Base-by-base conservation (phyloP, 92 coral and sea anemone species). In the Epizoanthus fatuus region DNA sequence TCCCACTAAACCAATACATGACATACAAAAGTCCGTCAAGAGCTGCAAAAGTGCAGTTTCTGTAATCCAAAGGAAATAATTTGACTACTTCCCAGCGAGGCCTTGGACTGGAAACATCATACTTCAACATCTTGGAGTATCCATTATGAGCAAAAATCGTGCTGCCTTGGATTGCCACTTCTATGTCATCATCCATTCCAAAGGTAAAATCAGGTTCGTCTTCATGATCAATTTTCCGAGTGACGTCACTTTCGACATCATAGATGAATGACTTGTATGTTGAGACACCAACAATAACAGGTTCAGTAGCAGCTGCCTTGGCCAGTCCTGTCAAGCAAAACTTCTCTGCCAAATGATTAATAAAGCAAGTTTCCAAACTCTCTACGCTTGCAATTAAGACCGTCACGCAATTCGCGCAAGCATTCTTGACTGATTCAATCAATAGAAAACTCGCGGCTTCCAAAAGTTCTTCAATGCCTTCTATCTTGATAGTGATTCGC, bases 371-470 rank as follows among this genome's bases (percentile, higher is more conserved):
- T n/a, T n/a, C n/a, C n/a, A n/a, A n/a, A n/a, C n/a, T n/a, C n/a
- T n/a, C n/a, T n/a, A n/a, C n/a, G 96, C 86, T 52, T 39, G 84
- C 87, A 57, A 63, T 45, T n/a, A 93, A 89, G 20, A 87, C 53
- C 19, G 90, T 86, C 69, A 86, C 55, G 29, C 93, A 90, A 13
- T 86, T 86, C 69, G 86, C 55, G 29, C 93, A 90, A 13, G 94
- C 93, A 11, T 93, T 79, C 40, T 84, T 87, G 73, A 93, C 79
- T 3, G 96, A 82, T 45, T 83, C 69, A 3, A 93, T 86, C 8
- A 93, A 87, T 5, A 93, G 81, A 39, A 93, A 93, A 83, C 94
- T 87, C 3, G 96, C 69, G 3, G 87, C 91, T 66, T 93, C 89
- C n/a, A 93, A 81, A 20, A 93, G 47, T 14, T 93, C 94, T 19